These are phyloP conservation scores for cat (Felis catus) DNA, from an alignment of 2,113 vertebrate genomes.

Conservation along the genomic window DNA sequence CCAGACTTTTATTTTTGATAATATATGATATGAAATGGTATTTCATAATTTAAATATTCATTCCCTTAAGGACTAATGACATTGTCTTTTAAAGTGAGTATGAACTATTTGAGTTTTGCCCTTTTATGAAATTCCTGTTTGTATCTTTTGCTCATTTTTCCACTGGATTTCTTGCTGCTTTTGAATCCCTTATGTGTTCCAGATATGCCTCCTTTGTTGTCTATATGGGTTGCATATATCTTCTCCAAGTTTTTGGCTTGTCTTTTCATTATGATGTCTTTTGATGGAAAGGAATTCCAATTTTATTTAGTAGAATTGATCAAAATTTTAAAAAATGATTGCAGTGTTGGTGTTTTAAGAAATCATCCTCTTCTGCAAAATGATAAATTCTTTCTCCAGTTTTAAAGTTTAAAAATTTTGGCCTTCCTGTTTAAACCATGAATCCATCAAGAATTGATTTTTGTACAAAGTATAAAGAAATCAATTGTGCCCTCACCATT, in stretches of 20 bases:
- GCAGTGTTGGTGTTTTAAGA: neutral
- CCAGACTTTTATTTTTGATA: neutral
- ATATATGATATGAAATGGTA: neutral
- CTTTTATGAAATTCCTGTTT: neutral
- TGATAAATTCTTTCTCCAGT: neutral
- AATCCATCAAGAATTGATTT: neutral
- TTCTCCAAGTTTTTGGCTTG: neutral
- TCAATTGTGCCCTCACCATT: neutral
- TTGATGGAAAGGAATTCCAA: neutral
- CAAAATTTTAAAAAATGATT: neutral
- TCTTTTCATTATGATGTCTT: neutral
- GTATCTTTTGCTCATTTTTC: neutral
- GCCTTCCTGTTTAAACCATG: neutral
- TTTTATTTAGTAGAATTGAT: constrained; percentile 11
- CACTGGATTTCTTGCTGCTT: neutral
- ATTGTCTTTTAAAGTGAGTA: neutral
- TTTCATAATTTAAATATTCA: neutral
- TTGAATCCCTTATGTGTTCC: neutral
- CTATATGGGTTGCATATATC: neutral
- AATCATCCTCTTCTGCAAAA: neutral
- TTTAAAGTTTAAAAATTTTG: neutral
- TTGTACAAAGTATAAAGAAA: neutral
- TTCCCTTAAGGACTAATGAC: neutral
- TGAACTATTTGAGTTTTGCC: neutral
- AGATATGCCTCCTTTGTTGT: neutral